These are phyloP conservation scores for Hipposideros armiger DNA, from an alignment of 2,113 vertebrate species.

Conservation along the genomic window DNA sequence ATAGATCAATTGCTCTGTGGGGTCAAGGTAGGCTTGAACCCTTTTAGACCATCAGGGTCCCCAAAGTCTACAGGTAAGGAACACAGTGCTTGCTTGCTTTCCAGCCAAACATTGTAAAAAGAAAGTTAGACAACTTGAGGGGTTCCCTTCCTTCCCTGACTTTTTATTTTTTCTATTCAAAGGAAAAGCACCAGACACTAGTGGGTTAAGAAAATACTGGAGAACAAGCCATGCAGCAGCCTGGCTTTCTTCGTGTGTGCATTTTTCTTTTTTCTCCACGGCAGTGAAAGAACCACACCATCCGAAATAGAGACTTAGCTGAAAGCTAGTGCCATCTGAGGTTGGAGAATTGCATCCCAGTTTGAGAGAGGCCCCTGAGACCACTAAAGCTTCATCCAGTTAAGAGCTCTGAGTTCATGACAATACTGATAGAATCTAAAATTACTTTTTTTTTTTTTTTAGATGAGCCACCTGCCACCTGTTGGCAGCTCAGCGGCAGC, in stretches of 20 bases:
- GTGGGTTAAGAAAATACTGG: neutral
- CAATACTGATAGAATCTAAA: neutral
- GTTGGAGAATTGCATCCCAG: neutral
- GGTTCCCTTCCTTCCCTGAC: too few species aligned
- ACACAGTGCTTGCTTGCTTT: neutral
- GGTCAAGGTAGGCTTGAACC: neutral
- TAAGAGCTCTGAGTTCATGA: neutral
- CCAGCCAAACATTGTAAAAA: neutral
- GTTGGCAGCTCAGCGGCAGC: too few species aligned
- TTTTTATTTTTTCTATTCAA: neutral
- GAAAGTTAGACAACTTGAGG: neutral
- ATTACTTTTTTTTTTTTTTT: too few species aligned
- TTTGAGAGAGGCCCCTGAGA: neutral
- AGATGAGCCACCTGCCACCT: too few species aligned
- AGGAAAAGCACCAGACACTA: neutral
- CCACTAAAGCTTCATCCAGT: neutral
- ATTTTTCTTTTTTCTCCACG: neutral
- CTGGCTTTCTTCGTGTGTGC: neutral
- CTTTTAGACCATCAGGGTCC: neutral
- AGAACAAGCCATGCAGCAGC: neutral
- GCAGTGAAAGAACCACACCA: neutral
- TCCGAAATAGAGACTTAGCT: neutral
- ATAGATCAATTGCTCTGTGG: too few species aligned
- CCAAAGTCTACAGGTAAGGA: neutral
- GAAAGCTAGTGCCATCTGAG: neutral